Conservation (phyloP, 2,888 invertebrate species). For the Lochmaea capreae region DNA sequence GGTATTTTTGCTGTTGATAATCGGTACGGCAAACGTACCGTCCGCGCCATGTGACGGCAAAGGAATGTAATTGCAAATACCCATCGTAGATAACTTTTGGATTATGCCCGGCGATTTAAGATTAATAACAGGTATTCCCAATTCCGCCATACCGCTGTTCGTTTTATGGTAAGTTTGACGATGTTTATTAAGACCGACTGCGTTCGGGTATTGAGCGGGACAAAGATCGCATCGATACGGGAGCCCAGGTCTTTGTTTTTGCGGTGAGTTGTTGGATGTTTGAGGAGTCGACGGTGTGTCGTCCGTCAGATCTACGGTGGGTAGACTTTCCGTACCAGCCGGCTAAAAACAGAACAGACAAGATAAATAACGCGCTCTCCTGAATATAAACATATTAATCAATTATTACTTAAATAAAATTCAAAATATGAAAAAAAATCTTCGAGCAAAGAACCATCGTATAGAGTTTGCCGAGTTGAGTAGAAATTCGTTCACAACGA, state of each 20-base stretch:
- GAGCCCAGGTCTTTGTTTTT: conserved; percentile 60
- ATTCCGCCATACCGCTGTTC: conserved; percentile 69
- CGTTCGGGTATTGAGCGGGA: conserved; percentile 78
- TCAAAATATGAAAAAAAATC: no score
- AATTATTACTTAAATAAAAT: no score
- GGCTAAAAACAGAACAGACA: conserved; percentile 11
- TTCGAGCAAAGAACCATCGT: no score
- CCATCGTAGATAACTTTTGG: conserved; percentile 73
- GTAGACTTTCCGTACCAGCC: conserved; percentile 48
- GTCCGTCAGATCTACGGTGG: conserved; percentile 69
- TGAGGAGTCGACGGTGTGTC: conserved; percentile 59
- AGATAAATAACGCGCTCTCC: no score
- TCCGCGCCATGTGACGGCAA: conserved; percentile 68
- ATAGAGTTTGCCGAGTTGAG: no score
- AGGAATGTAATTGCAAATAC: conserved; percentile 81
- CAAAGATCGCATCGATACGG: conserved; percentile 77
- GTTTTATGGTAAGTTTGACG: conserved; percentile 74
- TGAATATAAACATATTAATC: no score
- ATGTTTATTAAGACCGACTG: conserved; percentile 71
- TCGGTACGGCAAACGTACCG: conserved; percentile 75
- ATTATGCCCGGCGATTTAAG: conserved; percentile 76
- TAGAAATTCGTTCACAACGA: no score
- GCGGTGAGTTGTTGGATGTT: conserved; percentile 55
- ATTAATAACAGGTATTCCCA: conserved; percentile 81
- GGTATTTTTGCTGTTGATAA: conserved; percentile 63